Base-by-base conservation (phyloP, 2,797 vertebrate species). In the Anniella stebbinsi region DNA sequence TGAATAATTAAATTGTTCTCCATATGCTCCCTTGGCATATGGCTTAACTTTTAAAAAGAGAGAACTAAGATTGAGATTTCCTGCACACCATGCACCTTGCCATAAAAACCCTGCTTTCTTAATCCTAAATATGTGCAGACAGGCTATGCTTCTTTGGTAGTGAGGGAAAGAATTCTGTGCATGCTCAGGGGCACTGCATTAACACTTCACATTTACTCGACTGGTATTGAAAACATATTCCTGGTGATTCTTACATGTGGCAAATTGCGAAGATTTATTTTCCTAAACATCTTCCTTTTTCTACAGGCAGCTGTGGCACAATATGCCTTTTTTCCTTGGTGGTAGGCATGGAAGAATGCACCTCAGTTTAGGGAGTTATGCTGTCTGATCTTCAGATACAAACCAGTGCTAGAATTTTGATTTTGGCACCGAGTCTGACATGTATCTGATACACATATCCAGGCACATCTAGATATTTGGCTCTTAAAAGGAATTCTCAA, bases 401-500 rank as follows among this genome's bases (percentile, higher is more conserved):
- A 87, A 82, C 28, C 45, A 87, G 70, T 45, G 17, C 60, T 90
- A 76, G n/a, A 30, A 83, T 76, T 77, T 60, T 75, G 57, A 69
- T 76, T 81, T 90, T 69, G 60, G 21, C 87, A 67, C 80, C 25
- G 30, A 80, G 28, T 45, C 30, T 87, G 80, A 87, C 80, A 87
- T 83, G 30, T 76, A 90, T 90, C 80, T 45, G 28, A 87, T 83
- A 82, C 15, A 76, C 30, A 83, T 83, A 90, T 67, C 70, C 72
- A 87, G n/a, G 70, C 72, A 60, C 60, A 81, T 76, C 69, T 86
- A 77, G 57, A 33, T 81, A 75, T 80, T 86, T 85, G 69, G 82
- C 57, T 85, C 57, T 38, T 38, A 51, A 78, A 86, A 81, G 13
- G 15, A 72, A 81, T 91, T 91, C 88, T 90, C 1, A 69, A 66